Evolutionary conservation across 2,797 vertebrate species (phyloP).

Genomic region (Borostomias antarcticus): DNA sequence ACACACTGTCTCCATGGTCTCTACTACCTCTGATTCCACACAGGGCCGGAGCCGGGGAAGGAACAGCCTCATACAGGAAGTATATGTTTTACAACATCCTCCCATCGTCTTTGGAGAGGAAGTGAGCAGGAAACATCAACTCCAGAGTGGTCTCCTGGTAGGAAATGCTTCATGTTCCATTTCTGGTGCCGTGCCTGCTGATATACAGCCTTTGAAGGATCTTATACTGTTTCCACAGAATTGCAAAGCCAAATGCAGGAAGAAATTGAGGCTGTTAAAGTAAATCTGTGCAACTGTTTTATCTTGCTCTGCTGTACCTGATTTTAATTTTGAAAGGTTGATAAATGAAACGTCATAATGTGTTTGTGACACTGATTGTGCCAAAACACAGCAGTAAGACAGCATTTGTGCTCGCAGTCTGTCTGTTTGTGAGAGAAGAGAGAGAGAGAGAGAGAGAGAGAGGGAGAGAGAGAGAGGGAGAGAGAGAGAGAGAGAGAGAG

Average conservation of each 20-base stretch:
- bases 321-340: too few relatives aligned
- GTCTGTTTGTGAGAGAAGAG: too few relatives aligned
- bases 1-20: conserved; percentile 17
- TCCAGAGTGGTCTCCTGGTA: background rate
- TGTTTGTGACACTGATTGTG: too few relatives aligned
- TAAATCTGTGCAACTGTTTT: too few relatives aligned
- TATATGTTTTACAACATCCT: conserved; percentile 11
- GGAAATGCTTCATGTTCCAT: background rate
- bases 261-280: background rate
- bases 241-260: background rate
- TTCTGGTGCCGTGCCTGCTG: background rate
- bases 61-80: conserved; percentile 5
- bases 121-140: conserved; percentile 11
- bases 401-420: too few relatives aligned
- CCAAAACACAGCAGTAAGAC: too few relatives aligned
- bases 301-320: too few relatives aligned
- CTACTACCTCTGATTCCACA: conserved; percentile 31
- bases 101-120: conserved; percentile 7
- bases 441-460: too few relatives aligned
- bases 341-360: too few relatives aligned
- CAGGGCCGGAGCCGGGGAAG: conserved; percentile 1
- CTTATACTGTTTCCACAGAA: background rate
- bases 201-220: background rate
- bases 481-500: too few relatives aligned
- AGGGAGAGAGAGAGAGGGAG: too few relatives aligned